Evolutionary conservation across 1,140 invertebrate species (phyloP).

Genomic region (Drosophila seguyi): DNA sequence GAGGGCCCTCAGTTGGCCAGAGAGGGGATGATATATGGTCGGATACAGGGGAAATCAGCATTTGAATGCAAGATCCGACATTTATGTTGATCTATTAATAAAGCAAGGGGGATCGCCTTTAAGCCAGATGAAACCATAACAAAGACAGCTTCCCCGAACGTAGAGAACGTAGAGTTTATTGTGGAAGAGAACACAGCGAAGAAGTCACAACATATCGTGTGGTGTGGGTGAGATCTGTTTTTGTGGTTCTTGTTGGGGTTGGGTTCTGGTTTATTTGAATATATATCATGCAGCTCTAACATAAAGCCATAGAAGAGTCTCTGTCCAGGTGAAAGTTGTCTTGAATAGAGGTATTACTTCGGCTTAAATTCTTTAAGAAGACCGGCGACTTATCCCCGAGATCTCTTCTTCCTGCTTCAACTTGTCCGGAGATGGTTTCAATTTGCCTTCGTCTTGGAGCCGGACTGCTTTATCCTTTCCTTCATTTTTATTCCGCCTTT

Average conservation of each 20-base stretch:
- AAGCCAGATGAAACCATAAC: slow-evolving; percentile 37
- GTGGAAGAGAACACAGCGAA: slow-evolving; percentile 3
- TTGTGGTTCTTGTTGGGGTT: slow-evolving; percentile 14
- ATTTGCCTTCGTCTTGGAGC: slow-evolving; percentile 22
- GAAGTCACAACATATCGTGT: slow-evolving; percentile 36
- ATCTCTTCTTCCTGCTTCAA: slow-evolving; percentile 11
- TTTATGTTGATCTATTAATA: slow-evolving; percentile 81
- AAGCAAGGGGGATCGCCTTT: slow-evolving; percentile 47
- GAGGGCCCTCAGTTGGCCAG: slow-evolving; percentile 23
- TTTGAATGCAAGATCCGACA: slow-evolving; percentile 69
- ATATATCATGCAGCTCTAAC: slow-evolving; percentile 3
- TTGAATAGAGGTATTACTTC: slow-evolving; percentile 1
- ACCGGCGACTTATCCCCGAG: slow-evolving; percentile 25
- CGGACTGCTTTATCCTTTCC: slow-evolving; percentile 28
- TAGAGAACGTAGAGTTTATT: slow-evolving; percentile 10
- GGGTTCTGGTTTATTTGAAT: slow-evolving; percentile 16
- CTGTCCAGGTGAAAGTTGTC: slow-evolving; percentile 11
- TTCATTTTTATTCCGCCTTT: slow-evolving; percentile 29
- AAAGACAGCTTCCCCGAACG: slow-evolving; percentile 24
- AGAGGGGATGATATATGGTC: slow-evolving; percentile 42
- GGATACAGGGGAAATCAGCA: slow-evolving; percentile 60
- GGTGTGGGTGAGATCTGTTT: slow-evolving; percentile 21
- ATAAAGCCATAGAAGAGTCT: slow-evolving; percentile 20
- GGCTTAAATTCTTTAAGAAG: slow-evolving; percentile 27
- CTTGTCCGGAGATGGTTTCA: slow-evolving; percentile 35